Evolutionary conservation across 2,888 invertebrate species (phyloP).

Genomic region (Cephus runcator): DNA sequence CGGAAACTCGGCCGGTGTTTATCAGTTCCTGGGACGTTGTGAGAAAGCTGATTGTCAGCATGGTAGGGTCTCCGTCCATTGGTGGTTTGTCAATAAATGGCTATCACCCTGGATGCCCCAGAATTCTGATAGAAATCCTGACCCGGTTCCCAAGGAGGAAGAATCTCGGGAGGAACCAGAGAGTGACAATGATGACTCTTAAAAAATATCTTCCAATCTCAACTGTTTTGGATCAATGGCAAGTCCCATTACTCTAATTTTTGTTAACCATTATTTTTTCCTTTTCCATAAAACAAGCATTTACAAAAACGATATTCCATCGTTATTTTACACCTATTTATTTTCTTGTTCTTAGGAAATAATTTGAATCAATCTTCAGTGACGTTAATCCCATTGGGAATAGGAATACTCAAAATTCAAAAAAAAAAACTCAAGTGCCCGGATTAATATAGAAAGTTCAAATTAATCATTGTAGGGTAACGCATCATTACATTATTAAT

Average conservation of each 20-base stretch:
- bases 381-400: not conserved
- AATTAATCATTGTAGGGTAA: not conserved
- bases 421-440: not conserved
- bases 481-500: not conserved
- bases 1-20: constrained; percentile 47
- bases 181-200: constrained; percentile 53
- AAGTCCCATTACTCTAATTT: not conserved
- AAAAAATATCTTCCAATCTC: constrained; percentile 3
- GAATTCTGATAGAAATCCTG: constrained; percentile 42
- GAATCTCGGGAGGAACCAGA: constrained; percentile 47
- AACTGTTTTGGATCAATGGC: not conserved
- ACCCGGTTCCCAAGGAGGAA: constrained; percentile 37
- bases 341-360: not conserved
- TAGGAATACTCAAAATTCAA: not conserved
- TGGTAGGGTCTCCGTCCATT: constrained; percentile 72
- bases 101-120: constrained; percentile 70
- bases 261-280: constrained; percentile 2
- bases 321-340: not conserved
- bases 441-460: not conserved
- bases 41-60: constrained; percentile 54
- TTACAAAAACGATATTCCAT: not conserved
- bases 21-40: constrained; percentile 51
- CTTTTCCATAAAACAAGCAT: not conserved
- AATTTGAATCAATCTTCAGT: not conserved
- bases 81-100: constrained; percentile 77